These are phyloP conservation scores for Coremacera marginata DNA, from an alignment of 2,888 invertebrate genomes.

Conservation along the genomic window DNA sequence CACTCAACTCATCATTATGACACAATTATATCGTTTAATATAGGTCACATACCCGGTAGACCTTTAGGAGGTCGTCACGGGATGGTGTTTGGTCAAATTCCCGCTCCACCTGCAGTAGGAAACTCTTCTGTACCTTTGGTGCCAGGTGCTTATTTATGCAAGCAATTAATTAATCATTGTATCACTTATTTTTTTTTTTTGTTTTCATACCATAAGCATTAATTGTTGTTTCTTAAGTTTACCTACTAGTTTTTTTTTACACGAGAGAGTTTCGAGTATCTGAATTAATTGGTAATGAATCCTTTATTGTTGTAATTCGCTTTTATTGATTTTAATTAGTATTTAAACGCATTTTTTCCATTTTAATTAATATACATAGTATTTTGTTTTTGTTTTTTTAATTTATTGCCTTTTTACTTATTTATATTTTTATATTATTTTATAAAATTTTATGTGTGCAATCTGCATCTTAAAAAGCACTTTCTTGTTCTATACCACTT, in stretches of 20 bases:
- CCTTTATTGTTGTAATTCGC: not conserved
- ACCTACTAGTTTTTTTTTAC: not conserved
- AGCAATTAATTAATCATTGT: conserved; percentile 46
- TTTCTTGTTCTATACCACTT: conserved; percentile 44
- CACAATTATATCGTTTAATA: conserved; percentile 52
- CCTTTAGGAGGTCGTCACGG: conserved; percentile 76
- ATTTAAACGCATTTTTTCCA: not conserved
- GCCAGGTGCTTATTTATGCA: conserved; percentile 71
- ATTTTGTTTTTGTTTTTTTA: not conserved
- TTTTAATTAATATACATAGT: not conserved
- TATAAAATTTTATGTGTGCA: too few relatives aligned
- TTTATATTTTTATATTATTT: too few relatives aligned
- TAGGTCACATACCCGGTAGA: conserved; percentile 76
- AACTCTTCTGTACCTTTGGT: conserved; percentile 71
- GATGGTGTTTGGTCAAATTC: conserved; percentile 75
- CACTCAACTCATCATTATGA: conserved; percentile 25
- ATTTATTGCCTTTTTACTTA: too few relatives aligned
- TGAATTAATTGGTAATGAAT: not conserved
- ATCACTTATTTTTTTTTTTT: conserved; percentile 33
- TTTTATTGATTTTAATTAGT: conserved; percentile 1
- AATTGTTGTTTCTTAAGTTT: conserved; percentile 11
- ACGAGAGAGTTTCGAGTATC: not conserved
- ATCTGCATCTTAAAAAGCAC: conserved; percentile 47
- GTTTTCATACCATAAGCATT: conserved; percentile 15
- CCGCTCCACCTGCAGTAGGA: conserved; percentile 71